phyloP scores from a whole-genome alignment of 2,888 invertebrate genomes.

The Galeopsomyia nigrocyanea region DNA sequence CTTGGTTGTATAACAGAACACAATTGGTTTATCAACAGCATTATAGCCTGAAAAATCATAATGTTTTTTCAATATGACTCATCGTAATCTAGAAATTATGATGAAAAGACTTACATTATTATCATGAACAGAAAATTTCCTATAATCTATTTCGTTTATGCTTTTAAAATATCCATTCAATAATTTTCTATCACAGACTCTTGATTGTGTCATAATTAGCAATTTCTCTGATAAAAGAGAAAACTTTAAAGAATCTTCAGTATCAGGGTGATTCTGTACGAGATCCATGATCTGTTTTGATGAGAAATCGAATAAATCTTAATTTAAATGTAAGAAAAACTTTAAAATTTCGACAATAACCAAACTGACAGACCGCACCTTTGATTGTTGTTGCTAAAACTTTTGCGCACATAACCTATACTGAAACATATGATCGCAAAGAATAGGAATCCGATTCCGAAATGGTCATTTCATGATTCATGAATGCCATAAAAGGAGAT shows the following conservation, averaged over 20 bases:
- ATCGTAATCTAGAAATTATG: background rate
- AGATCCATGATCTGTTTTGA: slow-evolving; percentile 29
- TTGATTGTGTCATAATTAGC: slow-evolving; percentile 52
- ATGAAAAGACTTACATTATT: slow-evolving; percentile 65
- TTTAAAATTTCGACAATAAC: slow-evolving; percentile 19
- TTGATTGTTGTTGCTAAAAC: slow-evolving; percentile 7
- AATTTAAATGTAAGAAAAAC: slow-evolving; percentile 10
- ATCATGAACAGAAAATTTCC: slow-evolving; percentile 67
- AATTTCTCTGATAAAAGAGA: slow-evolving; percentile 55
- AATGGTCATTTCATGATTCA: background rate
- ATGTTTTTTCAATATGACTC: background rate
- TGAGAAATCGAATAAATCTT: background rate
- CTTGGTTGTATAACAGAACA: slow-evolving; percentile 54
- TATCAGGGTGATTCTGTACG: slow-evolving; percentile 21
- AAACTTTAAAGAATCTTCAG: slow-evolving; percentile 52
- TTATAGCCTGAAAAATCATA: slow-evolving; percentile 51
- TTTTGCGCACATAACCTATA: slow-evolving; percentile 35
- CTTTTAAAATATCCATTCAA: slow-evolving; percentile 74
- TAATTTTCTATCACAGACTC: slow-evolving; percentile 56
- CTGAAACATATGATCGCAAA: slow-evolving; percentile 1
- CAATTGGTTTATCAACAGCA: slow-evolving; percentile 58
- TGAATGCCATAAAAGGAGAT: slow-evolving; percentile 29
- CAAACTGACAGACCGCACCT: slow-evolving; percentile 15
- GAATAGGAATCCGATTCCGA: background rate
- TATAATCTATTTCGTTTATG: slow-evolving; percentile 76